These are phyloP conservation scores for Saccostrea echinata DNA, from an alignment of 1,140 invertebrate species.

Conservation along the genomic window DNA sequence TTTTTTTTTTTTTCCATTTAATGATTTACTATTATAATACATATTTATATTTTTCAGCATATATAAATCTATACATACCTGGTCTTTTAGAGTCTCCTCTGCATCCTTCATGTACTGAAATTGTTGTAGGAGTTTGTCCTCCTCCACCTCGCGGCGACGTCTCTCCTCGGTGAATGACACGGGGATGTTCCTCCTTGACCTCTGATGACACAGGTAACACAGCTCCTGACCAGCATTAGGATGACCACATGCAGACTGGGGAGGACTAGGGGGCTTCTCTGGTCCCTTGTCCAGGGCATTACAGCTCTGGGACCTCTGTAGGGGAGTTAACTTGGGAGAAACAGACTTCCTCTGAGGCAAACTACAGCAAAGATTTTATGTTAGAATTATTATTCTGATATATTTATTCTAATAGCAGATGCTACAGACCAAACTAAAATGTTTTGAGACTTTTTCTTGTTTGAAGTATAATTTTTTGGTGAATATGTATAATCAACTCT, in stretches of 20 bases:
- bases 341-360: slow-evolving; percentile 48
- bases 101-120: slow-evolving; percentile 79
- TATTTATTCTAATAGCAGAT: not conserved
- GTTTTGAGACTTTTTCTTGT: too few relatives aligned
- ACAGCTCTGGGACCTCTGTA: slow-evolving; percentile 63
- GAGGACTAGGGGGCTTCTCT: slow-evolving; percentile 54
- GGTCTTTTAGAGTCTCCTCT: slow-evolving; percentile 76
- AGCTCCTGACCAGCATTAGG: slow-evolving; percentile 78
- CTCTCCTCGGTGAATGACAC: slow-evolving; percentile 78
- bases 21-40: too few relatives aligned
- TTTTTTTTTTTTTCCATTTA: too few relatives aligned
- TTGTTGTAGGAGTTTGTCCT: slow-evolving; percentile 77
- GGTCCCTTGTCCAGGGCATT: slow-evolving; percentile 53
- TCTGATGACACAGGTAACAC: slow-evolving; percentile 80
- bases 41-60: too few relatives aligned
- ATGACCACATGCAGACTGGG: slow-evolving; percentile 74
- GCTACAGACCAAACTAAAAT: too few relatives aligned
- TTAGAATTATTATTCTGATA: not conserved
- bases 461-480: too few relatives aligned
- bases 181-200: slow-evolving; percentile 77
- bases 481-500: too few relatives aligned
- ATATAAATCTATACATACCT: slow-evolving; percentile 63
- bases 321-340: slow-evolving; percentile 63
- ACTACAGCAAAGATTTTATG: slow-evolving; percentile 4
- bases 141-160: slow-evolving; percentile 75